A percentile compares a stretch with the other conserved stretches of the same genome.
These are phyloP conservation scores for Sardina pilchardus DNA, from an alignment of 2,113 vertebrate genomes.

Conservation along the genomic window DNA sequence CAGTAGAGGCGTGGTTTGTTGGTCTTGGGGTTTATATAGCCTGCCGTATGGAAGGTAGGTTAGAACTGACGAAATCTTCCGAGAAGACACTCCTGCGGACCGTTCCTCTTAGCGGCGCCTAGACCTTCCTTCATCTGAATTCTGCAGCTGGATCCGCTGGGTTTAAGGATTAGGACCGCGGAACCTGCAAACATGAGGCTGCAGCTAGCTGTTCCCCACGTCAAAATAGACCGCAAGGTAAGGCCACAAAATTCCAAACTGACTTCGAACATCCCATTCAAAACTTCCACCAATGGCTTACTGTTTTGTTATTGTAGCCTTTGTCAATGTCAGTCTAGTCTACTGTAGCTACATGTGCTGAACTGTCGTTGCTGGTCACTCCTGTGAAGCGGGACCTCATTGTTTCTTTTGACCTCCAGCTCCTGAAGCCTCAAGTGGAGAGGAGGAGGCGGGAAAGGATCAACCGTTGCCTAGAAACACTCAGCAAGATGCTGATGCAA, in stretches of 20 bases:
- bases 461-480: not conserved
- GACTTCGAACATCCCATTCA: not conserved
- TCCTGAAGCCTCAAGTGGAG: constrained; percentile 2
- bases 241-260: not conserved
- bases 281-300: not conserved
- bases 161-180: too few relatives aligned
- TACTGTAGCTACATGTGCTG: too few relatives aligned
- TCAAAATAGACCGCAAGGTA: constrained; percentile 1
- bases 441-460: not conserved
- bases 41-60: too few relatives aligned
- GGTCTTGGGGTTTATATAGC: too few relatives aligned
- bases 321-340: not conserved
- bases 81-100: too few relatives aligned
- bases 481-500: not conserved
- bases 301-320: not conserved
- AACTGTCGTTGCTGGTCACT: not conserved
- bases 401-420: not conserved
- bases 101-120: too few relatives aligned
- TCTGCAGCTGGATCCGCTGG: too few relatives aligned
- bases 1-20: too few relatives aligned
- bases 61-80: too few relatives aligned
- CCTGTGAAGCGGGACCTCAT: not conserved
- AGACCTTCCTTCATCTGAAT: too few relatives aligned
- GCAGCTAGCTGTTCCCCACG: not conserved
- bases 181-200: not conserved